These are phyloP conservation scores for Distichodus sexfasciatus DNA, from an alignment of 2,797 vertebrate genomes.

Conservation along the genomic window DNA sequence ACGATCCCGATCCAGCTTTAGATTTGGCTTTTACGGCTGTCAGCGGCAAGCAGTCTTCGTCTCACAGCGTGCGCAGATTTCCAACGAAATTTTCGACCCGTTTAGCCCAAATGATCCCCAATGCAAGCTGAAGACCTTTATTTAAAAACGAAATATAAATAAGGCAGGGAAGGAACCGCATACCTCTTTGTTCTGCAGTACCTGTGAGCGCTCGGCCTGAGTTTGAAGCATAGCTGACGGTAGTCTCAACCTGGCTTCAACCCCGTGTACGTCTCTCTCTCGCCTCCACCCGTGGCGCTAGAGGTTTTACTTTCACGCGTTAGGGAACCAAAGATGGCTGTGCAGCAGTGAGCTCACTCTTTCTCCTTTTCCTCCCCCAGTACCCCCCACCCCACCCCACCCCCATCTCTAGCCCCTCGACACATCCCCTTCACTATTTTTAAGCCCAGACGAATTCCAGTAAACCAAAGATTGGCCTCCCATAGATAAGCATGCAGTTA, in stretches of 20 bases:
- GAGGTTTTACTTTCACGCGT: constrained; percentile 36
- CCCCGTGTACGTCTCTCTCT: constrained; percentile 58
- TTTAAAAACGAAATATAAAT: no score
- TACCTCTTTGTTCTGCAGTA: constrained; percentile 58
- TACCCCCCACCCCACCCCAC: constrained; percentile 54
- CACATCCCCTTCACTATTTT: constrained; percentile 37
- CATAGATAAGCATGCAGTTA: constrained; percentile 75
- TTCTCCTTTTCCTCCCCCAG: constrained; percentile 22
- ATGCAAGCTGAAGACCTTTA: constrained; percentile 5
- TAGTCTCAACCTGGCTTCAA: constrained; percentile 70
- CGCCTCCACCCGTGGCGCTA: constrained; percentile 37
- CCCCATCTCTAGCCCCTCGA: constrained; percentile 52
- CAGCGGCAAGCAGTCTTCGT: constrained; percentile 28
- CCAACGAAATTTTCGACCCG: constrained; percentile 2
- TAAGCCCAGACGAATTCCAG: constrained; percentile 71
- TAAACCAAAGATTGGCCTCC: constrained; percentile 99
- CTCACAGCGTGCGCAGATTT: constrained; percentile 32
- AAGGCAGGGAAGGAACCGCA: constrained; percentile 30
- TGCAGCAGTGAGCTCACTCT: constrained; percentile 73
- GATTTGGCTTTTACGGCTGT: constrained; percentile 31
- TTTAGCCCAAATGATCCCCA: constrained; percentile 21
- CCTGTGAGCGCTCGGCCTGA: constrained; percentile 73
- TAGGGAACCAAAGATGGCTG: constrained; percentile 76
- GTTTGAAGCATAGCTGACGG: constrained; percentile 82
- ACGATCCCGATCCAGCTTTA: constrained; percentile 12